A percentile compares a stretch with the other conserved stretches of the same genome.
Conservation (phyloP, 2,888 invertebrate species). For the Oscheius sp. region DNA sequence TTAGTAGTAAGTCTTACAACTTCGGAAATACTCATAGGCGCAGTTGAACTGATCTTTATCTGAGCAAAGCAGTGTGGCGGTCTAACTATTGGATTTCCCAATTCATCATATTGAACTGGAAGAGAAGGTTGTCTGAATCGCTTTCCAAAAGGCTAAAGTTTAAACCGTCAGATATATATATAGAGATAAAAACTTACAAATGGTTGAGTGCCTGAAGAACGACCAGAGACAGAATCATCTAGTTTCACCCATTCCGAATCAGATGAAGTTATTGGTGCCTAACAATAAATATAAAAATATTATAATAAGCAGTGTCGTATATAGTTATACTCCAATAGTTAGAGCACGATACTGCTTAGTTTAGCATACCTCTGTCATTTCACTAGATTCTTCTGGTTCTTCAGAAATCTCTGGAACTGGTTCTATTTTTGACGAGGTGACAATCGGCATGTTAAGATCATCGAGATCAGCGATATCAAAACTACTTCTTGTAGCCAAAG, state of each 20-base stretch:
- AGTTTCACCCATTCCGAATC: constrained; percentile 13
- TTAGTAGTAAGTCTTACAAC: constrained; percentile 24
- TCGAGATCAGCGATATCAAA: constrained; percentile 6
- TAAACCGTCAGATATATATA: neutral
- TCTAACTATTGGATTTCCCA: constrained; percentile 2
- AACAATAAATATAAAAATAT: neutral
- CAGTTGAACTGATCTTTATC: constrained; percentile 2
- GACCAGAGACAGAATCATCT: neutral
- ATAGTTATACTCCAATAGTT: too few relatives aligned
- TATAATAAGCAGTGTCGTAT: too few relatives aligned
- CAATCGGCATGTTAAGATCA: neutral
- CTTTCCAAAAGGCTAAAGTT: constrained; percentile 1
- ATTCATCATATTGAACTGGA: constrained; percentile 12
- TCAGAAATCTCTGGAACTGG: constrained; percentile 6
- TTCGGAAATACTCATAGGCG: too few relatives aligned
- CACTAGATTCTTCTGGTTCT: neutral
- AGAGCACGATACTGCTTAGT: too few relatives aligned
- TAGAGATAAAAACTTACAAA: neutral
- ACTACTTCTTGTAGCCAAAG: constrained; percentile 1
- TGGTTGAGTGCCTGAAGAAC: neutral
- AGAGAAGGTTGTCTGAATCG: neutral
- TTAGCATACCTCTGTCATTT: neutral
- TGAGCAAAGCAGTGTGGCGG: constrained; percentile 22
- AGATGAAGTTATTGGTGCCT: neutral
- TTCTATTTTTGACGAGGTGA: neutral